phyloP scores from a whole-genome alignment of 1,140 invertebrate genomes.

The Kradibia gibbosae region DNA sequence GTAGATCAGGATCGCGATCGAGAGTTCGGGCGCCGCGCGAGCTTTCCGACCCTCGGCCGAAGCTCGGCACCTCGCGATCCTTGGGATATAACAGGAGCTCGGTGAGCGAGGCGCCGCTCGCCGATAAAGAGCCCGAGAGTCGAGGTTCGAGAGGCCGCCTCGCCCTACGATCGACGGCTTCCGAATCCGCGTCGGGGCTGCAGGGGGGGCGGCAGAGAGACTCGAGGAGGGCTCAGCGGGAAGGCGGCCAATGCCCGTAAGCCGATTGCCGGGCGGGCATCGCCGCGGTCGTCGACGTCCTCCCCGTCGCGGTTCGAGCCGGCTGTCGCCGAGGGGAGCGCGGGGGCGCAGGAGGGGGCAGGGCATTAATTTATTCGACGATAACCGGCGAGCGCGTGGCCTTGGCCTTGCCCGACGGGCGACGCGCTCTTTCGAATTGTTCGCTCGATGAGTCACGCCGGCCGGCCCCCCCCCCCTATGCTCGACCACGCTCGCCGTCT shows the following conservation, averaged over 20 bases:
- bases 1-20: too few species aligned
- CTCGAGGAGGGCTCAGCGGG: too few species aligned
- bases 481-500: background rate
- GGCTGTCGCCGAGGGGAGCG: background rate
- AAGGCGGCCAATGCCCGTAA: background rate
- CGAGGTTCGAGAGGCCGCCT: too few species aligned
- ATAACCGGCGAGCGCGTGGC: slow-evolving; percentile 37
- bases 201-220: too few species aligned
- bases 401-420: slow-evolving; percentile 41
- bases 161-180: too few species aligned
- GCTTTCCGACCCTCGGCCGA: too few species aligned
- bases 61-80: background rate
- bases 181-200: too few species aligned
- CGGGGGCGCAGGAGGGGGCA: background rate
- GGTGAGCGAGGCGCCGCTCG: too few species aligned
- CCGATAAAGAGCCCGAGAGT: too few species aligned
- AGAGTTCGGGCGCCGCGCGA: too few species aligned
- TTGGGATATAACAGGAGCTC: too few species aligned
- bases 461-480: background rate
- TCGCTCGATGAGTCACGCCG: slow-evolving; percentile 37
- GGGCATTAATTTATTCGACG: slow-evolving; percentile 42
- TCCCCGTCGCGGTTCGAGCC: background rate
- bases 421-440: slow-evolving; percentile 43
- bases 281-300: too few species aligned
- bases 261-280: background rate